A percentile compares a stretch with the other conserved stretches of the same genome.
These are phyloP conservation scores for Pagetopsis macropterus DNA, from an alignment of 2,797 vertebrate genomes.

Conservation along the genomic window DNA sequence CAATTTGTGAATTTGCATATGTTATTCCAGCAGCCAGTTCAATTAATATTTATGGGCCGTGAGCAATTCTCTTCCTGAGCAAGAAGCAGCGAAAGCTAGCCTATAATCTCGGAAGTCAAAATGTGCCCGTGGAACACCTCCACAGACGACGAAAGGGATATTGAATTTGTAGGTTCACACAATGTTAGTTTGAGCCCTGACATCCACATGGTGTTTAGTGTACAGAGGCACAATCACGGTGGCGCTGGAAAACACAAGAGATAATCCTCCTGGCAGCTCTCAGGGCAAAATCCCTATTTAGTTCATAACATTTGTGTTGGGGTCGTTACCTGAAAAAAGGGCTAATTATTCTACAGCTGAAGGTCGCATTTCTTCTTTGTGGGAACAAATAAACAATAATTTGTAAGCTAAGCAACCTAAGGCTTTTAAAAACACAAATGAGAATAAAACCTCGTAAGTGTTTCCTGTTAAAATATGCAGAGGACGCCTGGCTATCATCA, in stretches of 20 bases:
- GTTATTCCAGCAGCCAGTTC: slow-evolving; percentile 68
- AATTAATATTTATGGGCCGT: slow-evolving; percentile 75
- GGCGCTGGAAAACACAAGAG: slow-evolving; percentile 25
- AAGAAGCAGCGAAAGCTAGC: slow-evolving; percentile 43
- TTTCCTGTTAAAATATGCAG: slow-evolving; percentile 60
- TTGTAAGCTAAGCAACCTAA: slow-evolving; percentile 9
- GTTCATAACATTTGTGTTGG: slow-evolving; percentile 12
- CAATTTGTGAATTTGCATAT: slow-evolving; percentile 77
- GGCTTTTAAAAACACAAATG: slow-evolving; percentile 14
- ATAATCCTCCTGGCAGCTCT: slow-evolving; percentile 43
- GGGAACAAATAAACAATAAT: slow-evolving; percentile 15
- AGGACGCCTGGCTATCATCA: slow-evolving; percentile 51
- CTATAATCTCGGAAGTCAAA: slow-evolving; percentile 60
- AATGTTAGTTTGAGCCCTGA: slow-evolving; percentile 55
- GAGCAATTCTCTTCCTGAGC: slow-evolving; percentile 49
- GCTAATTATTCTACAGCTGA: slow-evolving; percentile 21
- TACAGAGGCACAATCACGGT: slow-evolving; percentile 25
- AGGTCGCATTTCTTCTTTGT: slow-evolving; percentile 1
- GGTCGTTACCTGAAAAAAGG: slow-evolving; percentile 27
- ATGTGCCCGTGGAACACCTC: slow-evolving; percentile 51
- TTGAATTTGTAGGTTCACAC: slow-evolving; percentile 46
- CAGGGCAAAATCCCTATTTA: slow-evolving; percentile 23
- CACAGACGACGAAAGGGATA: slow-evolving; percentile 14
- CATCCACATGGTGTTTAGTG: slow-evolving; percentile 26
- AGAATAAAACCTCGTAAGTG: slow-evolving; percentile 16